Base-by-base conservation (phyloP, 2,888 invertebrate species). In the Acleris cristana region DNA sequence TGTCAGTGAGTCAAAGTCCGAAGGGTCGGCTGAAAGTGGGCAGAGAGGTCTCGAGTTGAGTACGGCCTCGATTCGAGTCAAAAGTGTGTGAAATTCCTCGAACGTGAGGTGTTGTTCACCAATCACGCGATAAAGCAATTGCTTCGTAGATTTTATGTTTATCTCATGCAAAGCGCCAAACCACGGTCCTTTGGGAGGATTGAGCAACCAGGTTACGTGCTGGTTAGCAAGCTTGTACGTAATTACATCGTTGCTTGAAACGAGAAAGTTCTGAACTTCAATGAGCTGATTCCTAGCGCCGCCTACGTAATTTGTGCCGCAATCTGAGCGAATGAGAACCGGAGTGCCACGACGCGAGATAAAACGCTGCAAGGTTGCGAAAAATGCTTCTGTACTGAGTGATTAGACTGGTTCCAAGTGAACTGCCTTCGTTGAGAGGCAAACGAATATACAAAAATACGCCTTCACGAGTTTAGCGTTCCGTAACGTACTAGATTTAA, bases 161-260 rank as follows among this genome's bases (percentile, higher is more conserved):
- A 19, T 30, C 18, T 59, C 59, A 10, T 30, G 19, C 12, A 59
- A 49, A 12, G 19, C 19, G 3, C 58, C 49, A 6, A 49, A 59
- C 14, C 30, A 34, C 1, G 58, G 58, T 2, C 49, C 49, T 49
- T 30, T 34, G 3, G 49, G 49, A 1, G 49, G 49, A 34, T 49
- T 59, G 3, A 59, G 23, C 23, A 40, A 19, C 61, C 61, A 61
- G 0, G 16, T 44, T 40, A 61, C 5, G 23, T 53, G 19, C 21
- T 61, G 61, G 5, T 23, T 61, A n/a, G 61, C 61, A 12, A 53
- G 52, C n/a, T 61, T 44, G 45, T 52, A 21, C 8, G n/a, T 58
- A 14, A 56, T 56, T 40, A 10, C 34, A 56, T 18, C 40, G 19
- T 56, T 18, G 7, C 19, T 40, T 3, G 12, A 16, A n/a, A 8